phyloP scores from a whole-genome alignment of 2,888 invertebrate species.

The Ecliptopera silaceata region DNA sequence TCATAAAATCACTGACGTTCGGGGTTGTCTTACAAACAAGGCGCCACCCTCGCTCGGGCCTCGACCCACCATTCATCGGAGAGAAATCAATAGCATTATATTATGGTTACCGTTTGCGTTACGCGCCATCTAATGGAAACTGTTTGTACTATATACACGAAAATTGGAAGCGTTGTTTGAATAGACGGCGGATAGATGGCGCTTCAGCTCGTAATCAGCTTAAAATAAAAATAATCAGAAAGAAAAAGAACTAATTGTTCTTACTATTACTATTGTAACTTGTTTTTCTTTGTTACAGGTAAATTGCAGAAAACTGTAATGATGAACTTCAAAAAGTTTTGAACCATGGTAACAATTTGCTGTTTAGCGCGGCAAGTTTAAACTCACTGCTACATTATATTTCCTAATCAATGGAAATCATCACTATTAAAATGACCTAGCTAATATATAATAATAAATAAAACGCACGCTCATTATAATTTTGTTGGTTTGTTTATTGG shows the following conservation, averaged over 20 bases:
- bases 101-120: conserved; percentile 18
- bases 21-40: conserved; percentile 40
- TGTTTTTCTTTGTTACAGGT: conserved; percentile 30
- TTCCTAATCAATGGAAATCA: too few relatives aligned
- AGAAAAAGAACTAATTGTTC: too few relatives aligned
- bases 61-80: conserved; percentile 20
- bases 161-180: conserved; percentile 6
- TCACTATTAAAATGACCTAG: background rate
- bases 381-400: background rate
- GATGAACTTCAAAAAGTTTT: background rate
- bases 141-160: conserved; percentile 32
- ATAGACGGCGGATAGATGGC: conserved; percentile 42
- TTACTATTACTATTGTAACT: background rate
- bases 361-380: background rate
- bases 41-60: conserved; percentile 21
- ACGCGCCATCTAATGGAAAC: conserved; percentile 40
- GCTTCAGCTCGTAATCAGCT: conserved; percentile 27
- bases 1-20: conserved; percentile 34
- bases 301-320: conserved; percentile 1
- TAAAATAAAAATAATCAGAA: background rate
- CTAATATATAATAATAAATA: background rate
- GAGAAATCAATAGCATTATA: conserved; percentile 38
- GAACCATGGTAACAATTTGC: background rate
- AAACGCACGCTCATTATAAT: conserved; percentile 4
- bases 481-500: conserved; percentile 21